Evolutionary conservation across 2,888 invertebrate genomes (phyloP).

Genomic region (Brachycybe producta): DNA sequence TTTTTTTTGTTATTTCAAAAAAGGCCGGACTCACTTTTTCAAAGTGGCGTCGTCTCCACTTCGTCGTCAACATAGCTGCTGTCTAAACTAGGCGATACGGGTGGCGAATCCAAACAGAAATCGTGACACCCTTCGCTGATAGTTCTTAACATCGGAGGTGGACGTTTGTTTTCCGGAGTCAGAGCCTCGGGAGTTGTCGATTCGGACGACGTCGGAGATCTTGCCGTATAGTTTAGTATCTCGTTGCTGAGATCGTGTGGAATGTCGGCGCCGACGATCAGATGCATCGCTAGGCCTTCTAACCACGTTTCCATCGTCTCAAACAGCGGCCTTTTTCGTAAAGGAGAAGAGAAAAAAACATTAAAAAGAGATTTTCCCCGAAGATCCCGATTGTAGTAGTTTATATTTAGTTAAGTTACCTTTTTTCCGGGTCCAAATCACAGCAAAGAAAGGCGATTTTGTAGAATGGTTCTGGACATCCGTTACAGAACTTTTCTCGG

Average conservation of each 20-base stretch:
- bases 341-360: neutral
- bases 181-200: slow-evolving; percentile 41
- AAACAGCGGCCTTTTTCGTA: slow-evolving; percentile 62
- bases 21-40: slow-evolving; percentile 1
- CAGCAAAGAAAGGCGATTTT: slow-evolving; percentile 80
- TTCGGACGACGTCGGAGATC: slow-evolving; percentile 43
- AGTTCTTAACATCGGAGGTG: slow-evolving; percentile 26
- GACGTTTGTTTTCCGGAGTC: slow-evolving; percentile 23
- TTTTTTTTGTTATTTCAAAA: no score
- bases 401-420: slow-evolving; percentile 40
- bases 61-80: slow-evolving; percentile 10
- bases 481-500: slow-evolving; percentile 66
- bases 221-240: slow-evolving; percentile 50
- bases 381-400: neutral
- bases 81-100: neutral
- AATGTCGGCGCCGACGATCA: slow-evolving; percentile 48
- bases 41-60: slow-evolving; percentile 18
- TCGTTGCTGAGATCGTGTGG: slow-evolving; percentile 58
- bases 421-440: slow-evolving; percentile 74
- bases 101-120: slow-evolving; percentile 16
- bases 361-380: neutral
- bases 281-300: slow-evolving; percentile 59
- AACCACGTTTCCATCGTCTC: slow-evolving; percentile 82
- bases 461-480: slow-evolving; percentile 76
- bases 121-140: slow-evolving; percentile 25